Conservation (phyloP, 2,888 invertebrate genomes). For the Drosophila anceps region DNA sequence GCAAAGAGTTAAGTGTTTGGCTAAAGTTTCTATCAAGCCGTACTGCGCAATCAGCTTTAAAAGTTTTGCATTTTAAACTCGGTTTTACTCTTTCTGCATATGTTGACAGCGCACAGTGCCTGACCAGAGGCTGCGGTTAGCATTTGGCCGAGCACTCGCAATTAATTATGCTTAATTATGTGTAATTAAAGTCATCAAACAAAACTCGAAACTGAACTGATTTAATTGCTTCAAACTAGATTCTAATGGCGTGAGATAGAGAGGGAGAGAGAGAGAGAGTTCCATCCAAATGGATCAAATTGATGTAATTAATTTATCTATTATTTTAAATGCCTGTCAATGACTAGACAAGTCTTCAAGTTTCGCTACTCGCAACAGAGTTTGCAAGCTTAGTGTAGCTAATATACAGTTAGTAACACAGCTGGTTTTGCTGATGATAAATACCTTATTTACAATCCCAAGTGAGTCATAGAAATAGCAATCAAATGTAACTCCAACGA, state of each 20-base stretch:
- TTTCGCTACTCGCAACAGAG: neutral
- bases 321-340: neutral
- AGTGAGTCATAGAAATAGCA: no score
- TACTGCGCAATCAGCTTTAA: slow-evolving; percentile 47
- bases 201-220: neutral
- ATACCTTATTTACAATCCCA: neutral
- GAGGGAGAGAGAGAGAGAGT: neutral
- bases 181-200: slow-evolving; percentile 54
- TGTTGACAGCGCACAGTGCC: slow-evolving; percentile 4
- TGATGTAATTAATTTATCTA: slow-evolving; percentile 5
- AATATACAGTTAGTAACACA: neutral
- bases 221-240: neutral
- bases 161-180: slow-evolving; percentile 64
- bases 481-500: neutral
- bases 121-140: slow-evolving; percentile 24
- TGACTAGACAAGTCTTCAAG: neutral
- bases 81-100: slow-evolving; percentile 6
- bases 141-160: neutral
- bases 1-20: slow-evolving; percentile 49
- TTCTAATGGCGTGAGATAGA: neutral
- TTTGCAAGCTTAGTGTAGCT: neutral
- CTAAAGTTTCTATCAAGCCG: slow-evolving; percentile 42
- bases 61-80: slow-evolving; percentile 43
- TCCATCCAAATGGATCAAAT: no score
- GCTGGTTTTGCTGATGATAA: neutral